Conservation (phyloP, 2,113 vertebrate genomes). For the Microtus pennsylvanicus region DNA sequence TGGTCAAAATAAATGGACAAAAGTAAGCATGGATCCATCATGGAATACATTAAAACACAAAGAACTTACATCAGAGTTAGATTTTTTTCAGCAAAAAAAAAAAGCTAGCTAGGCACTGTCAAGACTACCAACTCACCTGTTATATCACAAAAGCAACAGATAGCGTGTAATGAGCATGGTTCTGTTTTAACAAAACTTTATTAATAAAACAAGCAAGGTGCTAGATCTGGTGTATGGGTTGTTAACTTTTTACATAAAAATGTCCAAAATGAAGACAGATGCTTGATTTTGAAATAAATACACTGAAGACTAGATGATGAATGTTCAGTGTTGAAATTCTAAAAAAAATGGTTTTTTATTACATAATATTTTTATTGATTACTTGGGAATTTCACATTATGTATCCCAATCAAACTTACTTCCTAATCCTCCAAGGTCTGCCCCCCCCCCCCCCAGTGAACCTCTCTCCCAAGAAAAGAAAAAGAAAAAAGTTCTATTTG, state of each 20-base stretch:
- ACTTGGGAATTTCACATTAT: background rate
- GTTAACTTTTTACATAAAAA: background rate
- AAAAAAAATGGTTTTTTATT: background rate
- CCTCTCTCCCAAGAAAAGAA: background rate
- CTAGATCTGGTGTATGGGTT: background rate
- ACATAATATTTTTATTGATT: background rate
- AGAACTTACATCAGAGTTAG: background rate
- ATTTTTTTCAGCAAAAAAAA: background rate
- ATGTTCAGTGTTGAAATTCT: constrained; percentile 23
- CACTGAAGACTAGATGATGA: background rate
- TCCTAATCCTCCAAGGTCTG: background rate
- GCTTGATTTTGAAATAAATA: background rate
- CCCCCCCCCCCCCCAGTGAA: background rate
- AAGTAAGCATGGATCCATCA: background rate
- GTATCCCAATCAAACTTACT: background rate
- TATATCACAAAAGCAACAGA: background rate
- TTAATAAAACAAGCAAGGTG: background rate
- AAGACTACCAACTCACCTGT: background rate
- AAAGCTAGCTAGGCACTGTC: background rate
- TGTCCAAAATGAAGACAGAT: constrained; percentile 1
- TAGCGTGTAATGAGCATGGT: background rate
- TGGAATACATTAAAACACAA: background rate
- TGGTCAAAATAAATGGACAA: too few relatives aligned
- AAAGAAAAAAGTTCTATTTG: background rate
- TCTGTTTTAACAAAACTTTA: background rate